Conservation (phyloP, 2,113 vertebrate species). For the Cepphus grylle region DNA sequence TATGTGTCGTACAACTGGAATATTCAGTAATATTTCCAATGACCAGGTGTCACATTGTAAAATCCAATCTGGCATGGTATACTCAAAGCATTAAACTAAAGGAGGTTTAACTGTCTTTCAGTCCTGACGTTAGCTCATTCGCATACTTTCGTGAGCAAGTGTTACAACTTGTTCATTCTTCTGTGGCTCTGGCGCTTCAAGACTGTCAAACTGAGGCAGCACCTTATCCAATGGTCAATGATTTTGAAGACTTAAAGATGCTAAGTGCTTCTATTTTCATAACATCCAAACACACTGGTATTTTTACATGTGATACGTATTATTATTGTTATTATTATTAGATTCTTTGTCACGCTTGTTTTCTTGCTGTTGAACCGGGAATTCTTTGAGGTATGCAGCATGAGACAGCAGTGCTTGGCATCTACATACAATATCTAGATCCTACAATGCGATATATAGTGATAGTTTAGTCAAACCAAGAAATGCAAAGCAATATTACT, state of each 20-base stretch:
- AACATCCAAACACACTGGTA: fast-evolving
- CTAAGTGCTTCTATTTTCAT: neutral
- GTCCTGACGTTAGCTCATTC: neutral
- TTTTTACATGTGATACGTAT: neutral
- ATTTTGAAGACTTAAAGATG: neutral
- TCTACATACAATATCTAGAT: fast-evolving
- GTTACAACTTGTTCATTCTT: neutral
- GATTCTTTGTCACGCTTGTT: neutral
- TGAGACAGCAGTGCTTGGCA: neutral
- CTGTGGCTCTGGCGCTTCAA: neutral
- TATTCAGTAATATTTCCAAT: neutral
- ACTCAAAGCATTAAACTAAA: neutral
- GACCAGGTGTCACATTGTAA: neutral
- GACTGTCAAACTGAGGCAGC: neutral
- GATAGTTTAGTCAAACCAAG: neutral
- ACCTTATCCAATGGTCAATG: fast-evolving
- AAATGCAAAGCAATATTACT: neutral
- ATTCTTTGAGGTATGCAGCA: neutral
- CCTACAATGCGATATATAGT: too few species aligned
- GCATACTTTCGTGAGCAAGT: neutral
- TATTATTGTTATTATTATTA: neutral
- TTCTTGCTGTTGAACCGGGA: neutral
- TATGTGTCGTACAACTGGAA: neutral
- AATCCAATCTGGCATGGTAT: neutral
- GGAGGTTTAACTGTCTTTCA: neutral